A percentile compares a stretch with the other conserved stretches of the same genome.
Conservation (phyloP, 2,797 vertebrate species). For the Etheostoma nigrum region DNA sequence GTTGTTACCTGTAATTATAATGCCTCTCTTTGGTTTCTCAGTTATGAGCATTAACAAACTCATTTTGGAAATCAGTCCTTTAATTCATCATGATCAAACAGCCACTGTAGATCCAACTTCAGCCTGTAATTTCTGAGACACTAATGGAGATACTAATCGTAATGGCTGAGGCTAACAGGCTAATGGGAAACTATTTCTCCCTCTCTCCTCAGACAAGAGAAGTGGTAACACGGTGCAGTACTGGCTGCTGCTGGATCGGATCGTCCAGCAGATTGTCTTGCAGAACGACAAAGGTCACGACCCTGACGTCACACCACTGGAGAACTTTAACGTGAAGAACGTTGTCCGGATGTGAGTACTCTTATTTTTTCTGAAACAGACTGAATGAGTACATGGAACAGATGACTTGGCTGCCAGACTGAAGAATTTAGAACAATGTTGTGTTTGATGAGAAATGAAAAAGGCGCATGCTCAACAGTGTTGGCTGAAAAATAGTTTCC, state of each 20-base stretch:
- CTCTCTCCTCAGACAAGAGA: conserved; percentile 90
- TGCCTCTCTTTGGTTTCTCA: background rate
- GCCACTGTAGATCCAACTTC: background rate
- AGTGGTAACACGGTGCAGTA: conserved; percentile 98
- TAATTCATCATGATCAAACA: conserved; percentile 13
- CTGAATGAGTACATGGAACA: conserved; percentile 37
- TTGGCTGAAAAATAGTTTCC: conserved; percentile 42
- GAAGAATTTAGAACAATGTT: conserved; percentile 45
- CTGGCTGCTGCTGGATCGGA: conserved; percentile 97
- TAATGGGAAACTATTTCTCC: conserved; percentile 23
- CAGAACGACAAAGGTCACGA: conserved; percentile 99
- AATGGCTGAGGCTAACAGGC: conserved; percentile 3
- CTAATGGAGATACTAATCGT: background rate
- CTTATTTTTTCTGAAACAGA: background rate
- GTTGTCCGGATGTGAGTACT: conserved; percentile 94
- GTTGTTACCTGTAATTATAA: conserved; percentile 10
- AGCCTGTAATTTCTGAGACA: conserved; percentile 6
- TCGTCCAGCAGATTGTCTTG: conserved; percentile 98
- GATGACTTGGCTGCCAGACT: conserved; percentile 36
- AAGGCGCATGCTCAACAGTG: conserved; percentile 31
- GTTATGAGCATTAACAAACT: background rate
- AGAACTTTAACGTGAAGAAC: conserved; percentile 99
- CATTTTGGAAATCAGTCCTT: conserved; percentile 5
- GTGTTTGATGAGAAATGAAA: conserved; percentile 39
- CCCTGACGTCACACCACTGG: conserved; percentile 94